Evolutionary conservation across 2,888 invertebrate genomes (phyloP).

Genomic region (Notodonta dromedarius): DNA sequence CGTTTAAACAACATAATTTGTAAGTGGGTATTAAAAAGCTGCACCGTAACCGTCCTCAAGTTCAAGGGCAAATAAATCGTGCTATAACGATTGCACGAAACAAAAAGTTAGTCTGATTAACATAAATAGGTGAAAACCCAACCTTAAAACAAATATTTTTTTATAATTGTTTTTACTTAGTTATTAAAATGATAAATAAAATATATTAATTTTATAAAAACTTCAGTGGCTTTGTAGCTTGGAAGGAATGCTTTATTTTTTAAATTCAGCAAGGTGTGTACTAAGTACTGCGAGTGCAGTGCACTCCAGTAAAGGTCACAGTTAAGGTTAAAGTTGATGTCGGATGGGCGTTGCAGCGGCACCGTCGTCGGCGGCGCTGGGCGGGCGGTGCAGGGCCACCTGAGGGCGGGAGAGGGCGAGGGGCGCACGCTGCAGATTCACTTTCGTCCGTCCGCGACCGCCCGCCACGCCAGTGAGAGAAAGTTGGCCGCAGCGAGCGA

Average conservation of each 20-base stretch:
- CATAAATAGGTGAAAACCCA: no score
- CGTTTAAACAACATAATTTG: background rate
- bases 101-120: conserved; percentile 10
- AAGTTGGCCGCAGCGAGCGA: conserved; percentile 83
- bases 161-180: no score
- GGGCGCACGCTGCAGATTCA: conserved; percentile 79
- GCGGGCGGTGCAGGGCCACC: conserved; percentile 68
- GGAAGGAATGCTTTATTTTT: background rate
- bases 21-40: background rate
- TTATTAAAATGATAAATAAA: no score
- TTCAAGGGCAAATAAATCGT: conserved; percentile 30
- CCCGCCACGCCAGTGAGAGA: conserved; percentile 83
- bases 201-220: background rate
- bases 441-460: conserved; percentile 80
- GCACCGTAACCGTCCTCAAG: conserved; percentile 30
- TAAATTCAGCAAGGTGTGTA: conserved; percentile 34
- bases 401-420: conserved; percentile 57
- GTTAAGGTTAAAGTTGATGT: conserved; percentile 81
- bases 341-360: conserved; percentile 68
- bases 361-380: conserved; percentile 54
- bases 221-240: background rate
- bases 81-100: conserved; percentile 16
- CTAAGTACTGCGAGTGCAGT: conserved; percentile 60
- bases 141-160: no score
- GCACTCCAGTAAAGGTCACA: conserved; percentile 78